Conservation (phyloP, 2,888 invertebrate genomes). For the Clistopyga incitator region DNA sequence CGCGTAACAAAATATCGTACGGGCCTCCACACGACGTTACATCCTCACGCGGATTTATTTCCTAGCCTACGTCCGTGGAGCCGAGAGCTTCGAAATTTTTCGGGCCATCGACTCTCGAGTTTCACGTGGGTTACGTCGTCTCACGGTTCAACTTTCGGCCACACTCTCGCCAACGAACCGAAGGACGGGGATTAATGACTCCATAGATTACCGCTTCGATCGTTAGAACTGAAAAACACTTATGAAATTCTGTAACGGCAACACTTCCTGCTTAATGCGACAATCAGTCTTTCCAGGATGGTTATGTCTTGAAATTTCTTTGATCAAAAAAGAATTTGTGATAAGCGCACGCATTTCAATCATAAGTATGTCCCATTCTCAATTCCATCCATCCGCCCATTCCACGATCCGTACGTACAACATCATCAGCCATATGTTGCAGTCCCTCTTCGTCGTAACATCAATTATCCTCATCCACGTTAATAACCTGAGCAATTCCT, state of each 20-base stretch:
- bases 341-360: too few species aligned
- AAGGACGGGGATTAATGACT: slow-evolving; percentile 47
- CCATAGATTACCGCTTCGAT: not conserved
- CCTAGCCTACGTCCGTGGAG: slow-evolving; percentile 3
- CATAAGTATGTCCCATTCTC: not conserved
- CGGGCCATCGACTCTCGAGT: slow-evolving; percentile 46
- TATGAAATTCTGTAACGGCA: not conserved
- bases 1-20: slow-evolving; percentile 29
- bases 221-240: slow-evolving; percentile 11
- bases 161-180: not conserved
- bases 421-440: not conserved
- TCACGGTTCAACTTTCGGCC: slow-evolving; percentile 44
- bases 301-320: too few species aligned
- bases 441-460: not conserved
- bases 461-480: not conserved
- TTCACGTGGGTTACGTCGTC: slow-evolving; percentile 32
- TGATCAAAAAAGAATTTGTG: too few species aligned
- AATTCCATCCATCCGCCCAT: not conserved
- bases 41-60: slow-evolving; percentile 9
- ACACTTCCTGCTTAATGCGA: not conserved
- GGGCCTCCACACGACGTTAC: not conserved
- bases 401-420: not conserved
- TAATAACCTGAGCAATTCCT: slow-evolving; percentile 5
- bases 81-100: slow-evolving; percentile 38
- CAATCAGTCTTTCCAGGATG: not conserved